A percentile compares a stretch with the other conserved stretches of the same genome.
Evolutionary conservation across 2,113 vertebrate genomes (phyloP).

Genomic region (Leucoraja erinaceus): DNA sequence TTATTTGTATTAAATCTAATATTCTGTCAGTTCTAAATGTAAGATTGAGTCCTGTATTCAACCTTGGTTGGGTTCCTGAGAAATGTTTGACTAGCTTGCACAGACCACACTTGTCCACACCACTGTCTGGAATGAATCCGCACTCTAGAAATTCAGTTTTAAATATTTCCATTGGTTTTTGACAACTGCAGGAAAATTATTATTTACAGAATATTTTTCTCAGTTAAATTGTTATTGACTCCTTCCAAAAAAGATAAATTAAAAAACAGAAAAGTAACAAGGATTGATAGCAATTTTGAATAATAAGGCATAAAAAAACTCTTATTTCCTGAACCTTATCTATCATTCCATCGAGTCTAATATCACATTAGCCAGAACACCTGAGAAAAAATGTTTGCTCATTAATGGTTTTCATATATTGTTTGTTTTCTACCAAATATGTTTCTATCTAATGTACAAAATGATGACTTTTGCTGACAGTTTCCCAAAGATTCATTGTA

Average conservation of each 20-base stretch:
- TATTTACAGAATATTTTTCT: not conserved
- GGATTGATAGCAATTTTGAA: not conserved
- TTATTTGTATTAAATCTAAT: too few relatives aligned
- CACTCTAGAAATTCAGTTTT: not conserved
- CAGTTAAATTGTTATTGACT: not conserved
- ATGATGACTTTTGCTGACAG: not conserved
- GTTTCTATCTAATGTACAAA: not conserved
- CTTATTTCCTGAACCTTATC: not conserved
- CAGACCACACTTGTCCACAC: not conserved
- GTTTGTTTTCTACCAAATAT: not conserved
- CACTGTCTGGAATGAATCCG: not conserved
- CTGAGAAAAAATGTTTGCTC: not conserved
- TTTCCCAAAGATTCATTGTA: not conserved
- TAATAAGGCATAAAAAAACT: too few relatives aligned
- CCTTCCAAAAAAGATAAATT: not conserved
- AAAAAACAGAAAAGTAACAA: not conserved
- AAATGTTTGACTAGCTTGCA: not conserved
- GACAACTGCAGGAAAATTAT: not conserved
- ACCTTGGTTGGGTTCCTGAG: not conserved
- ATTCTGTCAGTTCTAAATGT: too few relatives aligned
- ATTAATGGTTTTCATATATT: not conserved
- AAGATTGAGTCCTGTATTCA: not conserved
- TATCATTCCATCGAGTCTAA: not conserved
- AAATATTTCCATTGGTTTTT: not conserved
- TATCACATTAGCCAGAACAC: not conserved